phyloP scores from a whole-genome alignment of 2,113 vertebrate genomes.

The Mastomys coucha region DNA sequence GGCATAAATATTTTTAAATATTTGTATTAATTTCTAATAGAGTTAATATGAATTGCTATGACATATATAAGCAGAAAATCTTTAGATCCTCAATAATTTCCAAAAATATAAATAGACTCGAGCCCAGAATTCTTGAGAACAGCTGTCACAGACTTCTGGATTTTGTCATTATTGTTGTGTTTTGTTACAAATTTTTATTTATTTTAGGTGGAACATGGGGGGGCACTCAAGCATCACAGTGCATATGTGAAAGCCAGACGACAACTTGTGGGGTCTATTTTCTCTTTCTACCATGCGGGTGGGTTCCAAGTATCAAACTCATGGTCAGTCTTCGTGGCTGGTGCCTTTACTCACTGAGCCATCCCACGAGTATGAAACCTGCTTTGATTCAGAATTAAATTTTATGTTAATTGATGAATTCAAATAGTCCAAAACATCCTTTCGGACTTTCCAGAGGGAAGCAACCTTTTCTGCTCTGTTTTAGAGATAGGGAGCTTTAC shows the following conservation, averaged over 20 bases:
- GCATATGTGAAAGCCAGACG: neutral
- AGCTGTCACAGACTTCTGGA: neutral
- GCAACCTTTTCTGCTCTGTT: constrained; percentile 4
- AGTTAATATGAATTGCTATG: neutral
- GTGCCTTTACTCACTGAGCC: neutral
- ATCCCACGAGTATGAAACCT: neutral
- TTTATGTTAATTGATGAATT: neutral
- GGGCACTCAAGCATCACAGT: neutral
- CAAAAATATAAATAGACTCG: neutral
- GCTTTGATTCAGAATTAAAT: constrained; percentile 31
- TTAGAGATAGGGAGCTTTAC: neutral
- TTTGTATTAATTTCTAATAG: constrained; percentile 48
- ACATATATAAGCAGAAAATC: neutral
- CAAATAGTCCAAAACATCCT: neutral
- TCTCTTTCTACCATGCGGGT: neutral
- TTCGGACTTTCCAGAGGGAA: constrained; percentile 34
- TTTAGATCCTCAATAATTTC: neutral
- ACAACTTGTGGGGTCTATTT: neutral
- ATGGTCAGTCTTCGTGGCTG: neutral
- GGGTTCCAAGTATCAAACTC: neutral
- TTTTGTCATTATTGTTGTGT: no score
- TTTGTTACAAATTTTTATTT: neutral
- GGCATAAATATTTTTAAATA: neutral
- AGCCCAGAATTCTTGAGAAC: neutral
- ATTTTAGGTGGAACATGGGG: neutral